Base-by-base conservation (phyloP, 2,797 vertebrate species). In the Sebastes nivosus region DNA sequence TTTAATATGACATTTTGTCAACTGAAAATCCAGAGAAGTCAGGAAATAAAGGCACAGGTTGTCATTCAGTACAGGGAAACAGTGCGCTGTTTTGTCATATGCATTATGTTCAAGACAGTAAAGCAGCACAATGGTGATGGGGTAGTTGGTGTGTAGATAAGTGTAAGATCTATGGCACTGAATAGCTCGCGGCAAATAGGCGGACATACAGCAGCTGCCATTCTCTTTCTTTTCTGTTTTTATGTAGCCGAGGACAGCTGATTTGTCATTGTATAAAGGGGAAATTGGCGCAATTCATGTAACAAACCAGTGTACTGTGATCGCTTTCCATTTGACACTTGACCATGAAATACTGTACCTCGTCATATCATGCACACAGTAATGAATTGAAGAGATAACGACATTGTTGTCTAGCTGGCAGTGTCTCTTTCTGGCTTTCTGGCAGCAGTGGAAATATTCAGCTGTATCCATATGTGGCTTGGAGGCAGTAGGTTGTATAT, bases 71-170 rank as follows among this genome's bases (percentile, higher is more conserved):
- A 25, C 18, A 11, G 55, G 36, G 29, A 58, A 58, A 55, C 18
- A 11, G 27, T 38, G 7, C 5, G 9, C 24, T 72, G 29, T n/a
- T 63, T 64, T 66, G 61, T 36, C 20, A 25, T 65, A 24, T 25
- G 59, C n/a, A 27, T 68, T 68, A 61, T 75, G 69, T 67, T 70
- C 18, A 61, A 88, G 65, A 77, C 46, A 67, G 18, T 72, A 76
- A 60, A 72, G 42, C 9, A 54, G 25, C 52, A 32, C 29, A 57
- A 25, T 64, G 60, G 34, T 46, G 52, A 52, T 42, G 46, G 13
- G 27, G 8, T 76, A 55, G 25, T 32, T 38, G 1, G 1, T 50
- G 61, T 74, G 67, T 9, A 54, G 67, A 30, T 72, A 59, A 66
- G 54, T 60, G 25, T 54, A 6, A 64, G 64, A 83, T 72, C 50